Base-by-base conservation (phyloP, 2,888 invertebrate species). In the Crepidodera aurea region DNA sequence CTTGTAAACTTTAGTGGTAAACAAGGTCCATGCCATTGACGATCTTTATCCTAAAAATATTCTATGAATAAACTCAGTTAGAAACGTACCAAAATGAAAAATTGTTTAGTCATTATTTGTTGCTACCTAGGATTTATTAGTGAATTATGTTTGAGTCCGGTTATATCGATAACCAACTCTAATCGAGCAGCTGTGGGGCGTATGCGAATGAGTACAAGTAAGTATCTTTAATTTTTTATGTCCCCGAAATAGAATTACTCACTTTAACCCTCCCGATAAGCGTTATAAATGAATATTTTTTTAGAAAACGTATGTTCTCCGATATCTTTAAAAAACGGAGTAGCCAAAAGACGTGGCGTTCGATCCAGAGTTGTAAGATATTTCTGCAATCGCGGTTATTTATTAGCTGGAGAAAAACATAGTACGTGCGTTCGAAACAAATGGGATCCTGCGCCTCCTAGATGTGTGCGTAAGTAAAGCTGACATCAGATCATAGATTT, bases 381-480 rank as follows among this genome's bases (percentile, higher is more conserved):
- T 75, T 75, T 76, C 13, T 93, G 92, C 74, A 76, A 79, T 42
- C 69, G 78, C 0, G 85, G 86, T 0, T 92, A 83, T 76, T 82
- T 84, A 32, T 81, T 92, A 27, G 84, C 88, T 0, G 93, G 93
- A 0, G 88, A 89, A 68, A 85, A 83, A 71, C 90, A 88, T 70
- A 86, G 88, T 13, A 88, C 87, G 13, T 94, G 93, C 75, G 79
- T 84, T 19, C 79, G 84, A 29, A 90, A 91, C 0, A 75, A 81
- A n/a, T 94, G 93, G 94, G 90, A 90, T 65, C 84, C 84, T 1
- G 83, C 84, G 0, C 71, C 81, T 1, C 92, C 93, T 0, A 84
- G 88, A 40, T 93, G 93, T 80, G 87, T 91, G 71, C 86, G 93
- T 92, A 82, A 88, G 91, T 88, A 57, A 22, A 15, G n/a, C n/a